phyloP scores from a whole-genome alignment of 2,888 invertebrate species.

The Lasioglossum morio region DNA sequence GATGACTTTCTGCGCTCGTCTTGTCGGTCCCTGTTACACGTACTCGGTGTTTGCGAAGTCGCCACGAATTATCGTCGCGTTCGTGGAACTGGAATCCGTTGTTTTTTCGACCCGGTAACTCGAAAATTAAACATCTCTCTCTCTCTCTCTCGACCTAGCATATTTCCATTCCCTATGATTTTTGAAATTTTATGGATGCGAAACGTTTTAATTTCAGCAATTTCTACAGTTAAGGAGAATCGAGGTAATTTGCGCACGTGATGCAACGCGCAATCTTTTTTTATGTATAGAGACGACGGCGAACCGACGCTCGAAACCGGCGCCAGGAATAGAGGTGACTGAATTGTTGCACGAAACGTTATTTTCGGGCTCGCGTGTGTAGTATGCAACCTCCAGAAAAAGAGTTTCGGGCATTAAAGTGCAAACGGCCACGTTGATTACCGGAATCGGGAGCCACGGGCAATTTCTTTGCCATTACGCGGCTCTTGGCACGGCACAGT shows the following conservation, averaged over 20 bases:
- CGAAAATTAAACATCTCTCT: too few species aligned
- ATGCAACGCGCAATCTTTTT: constrained; percentile 2
- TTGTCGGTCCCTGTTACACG: background rate
- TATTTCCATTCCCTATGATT: too few species aligned
- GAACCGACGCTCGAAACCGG: background rate
- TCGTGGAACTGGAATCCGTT: background rate
- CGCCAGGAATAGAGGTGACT: constrained; percentile 11
- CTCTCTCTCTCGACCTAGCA: too few species aligned
- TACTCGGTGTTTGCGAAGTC: background rate
- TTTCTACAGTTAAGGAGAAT: too few species aligned
- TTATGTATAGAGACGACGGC: background rate
- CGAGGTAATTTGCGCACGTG: background rate
- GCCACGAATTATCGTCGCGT: background rate
- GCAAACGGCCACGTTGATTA: constrained; percentile 5
- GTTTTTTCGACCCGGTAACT: background rate
- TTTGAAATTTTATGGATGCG: too few species aligned
- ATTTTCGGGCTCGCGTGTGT: constrained; percentile 2
- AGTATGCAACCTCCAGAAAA: background rate
- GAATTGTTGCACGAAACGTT: constrained; percentile 16
- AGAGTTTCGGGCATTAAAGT: constrained; percentile 3
- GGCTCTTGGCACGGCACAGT: constrained; percentile 7
- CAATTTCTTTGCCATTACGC: constrained; percentile 12
- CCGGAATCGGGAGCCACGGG: background rate
- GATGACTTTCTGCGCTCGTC: background rate
- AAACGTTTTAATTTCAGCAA: too few species aligned